Base-by-base conservation (phyloP, 1,140 invertebrate genomes). In the Sitophilus oryzae region DNA sequence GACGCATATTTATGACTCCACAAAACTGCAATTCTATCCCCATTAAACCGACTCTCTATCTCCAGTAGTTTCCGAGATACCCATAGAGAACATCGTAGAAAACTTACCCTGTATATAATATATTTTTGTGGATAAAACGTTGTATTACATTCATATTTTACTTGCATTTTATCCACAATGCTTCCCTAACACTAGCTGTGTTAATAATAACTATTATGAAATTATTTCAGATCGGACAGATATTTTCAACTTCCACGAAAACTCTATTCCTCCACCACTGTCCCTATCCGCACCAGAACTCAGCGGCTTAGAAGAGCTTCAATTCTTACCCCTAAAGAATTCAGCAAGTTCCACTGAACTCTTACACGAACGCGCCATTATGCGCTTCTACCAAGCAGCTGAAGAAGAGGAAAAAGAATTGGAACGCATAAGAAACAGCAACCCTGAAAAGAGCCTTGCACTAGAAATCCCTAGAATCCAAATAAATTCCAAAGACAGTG, bases 291-390 rank as follows among this genome's bases (percentile, higher is more conserved):
- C 88, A 1, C 88, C 88, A 0, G 87, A 89, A 67, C 67, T 90
- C 37, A 79, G 79, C 54, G 70, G 74, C 9, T 16, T 52, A 4
- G 74, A 77, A 61, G 67, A 71, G 11, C 70, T 69, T 47, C 66
- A 77, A 42, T 79, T 83, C 60, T 79, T 76, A 47, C 59, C 67
- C 0, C 65, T 86, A 9, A 79, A 85, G 6, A 78, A 83, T 56
- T 86, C 86, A 0, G 84, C 88, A 5, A 90, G 88, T 64, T 90
- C 88, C 0, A 87, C 85, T 0, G 88, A 90, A 65, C 72, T 90
- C 5, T 73, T 91, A 1, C 86, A 89, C 61, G 87, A 89, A 65
- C 77, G 79, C 16, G 84, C 85, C 2, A 88, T 90, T 83, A 83
- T 83, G 9, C 74, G 86, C 18, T 86, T 90, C 59, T 86, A 87